Evolutionary conservation across 1,140 invertebrate species (phyloP).

Genomic region (Euwallacea similis): DNA sequence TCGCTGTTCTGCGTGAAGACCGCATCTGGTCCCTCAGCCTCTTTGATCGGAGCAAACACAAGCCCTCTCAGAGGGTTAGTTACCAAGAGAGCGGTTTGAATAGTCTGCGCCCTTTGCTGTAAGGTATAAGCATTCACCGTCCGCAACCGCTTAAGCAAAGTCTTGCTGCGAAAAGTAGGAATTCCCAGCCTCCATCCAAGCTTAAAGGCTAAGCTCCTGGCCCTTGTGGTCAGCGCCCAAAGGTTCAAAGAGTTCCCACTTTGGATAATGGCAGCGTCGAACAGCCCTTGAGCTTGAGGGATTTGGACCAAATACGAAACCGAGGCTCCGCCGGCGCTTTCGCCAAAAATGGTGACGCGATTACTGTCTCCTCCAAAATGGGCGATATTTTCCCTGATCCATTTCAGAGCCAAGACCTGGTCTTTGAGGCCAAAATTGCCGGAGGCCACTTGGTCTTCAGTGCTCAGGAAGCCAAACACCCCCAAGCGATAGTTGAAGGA

Average conservation of each 20-base stretch:
- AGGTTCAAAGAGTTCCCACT: conserved; percentile 31
- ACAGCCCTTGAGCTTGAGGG: conserved; percentile 30
- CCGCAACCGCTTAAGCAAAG: conserved; percentile 15
- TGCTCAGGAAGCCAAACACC: conserved; percentile 40
- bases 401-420: conserved; percentile 53
- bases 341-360: conserved; percentile 40
- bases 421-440: conserved; percentile 58
- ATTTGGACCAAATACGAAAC: conserved; percentile 36
- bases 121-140: conserved; percentile 22
- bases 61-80: conserved; percentile 29
- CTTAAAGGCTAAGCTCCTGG: conserved; percentile 9
- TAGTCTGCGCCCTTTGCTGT: background rate
- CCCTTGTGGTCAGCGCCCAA: conserved; percentile 27
- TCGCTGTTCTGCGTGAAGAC: conserved; percentile 28
- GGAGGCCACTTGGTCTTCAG: conserved; percentile 46
- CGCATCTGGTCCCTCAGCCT: conserved; percentile 25
- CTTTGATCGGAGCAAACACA: conserved; percentile 25
- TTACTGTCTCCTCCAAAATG: conserved; percentile 44
- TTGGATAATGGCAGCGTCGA: conserved; percentile 32
- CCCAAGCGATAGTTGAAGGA: conserved; percentile 61
- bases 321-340: conserved; percentile 39
- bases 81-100: background rate
- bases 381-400: conserved; percentile 53
- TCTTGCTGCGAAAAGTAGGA: background rate
- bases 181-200: conserved; percentile 22